These are phyloP conservation scores for Perizoma flavofasciatum DNA, from an alignment of 2,888 invertebrate species.

Conservation along the genomic window DNA sequence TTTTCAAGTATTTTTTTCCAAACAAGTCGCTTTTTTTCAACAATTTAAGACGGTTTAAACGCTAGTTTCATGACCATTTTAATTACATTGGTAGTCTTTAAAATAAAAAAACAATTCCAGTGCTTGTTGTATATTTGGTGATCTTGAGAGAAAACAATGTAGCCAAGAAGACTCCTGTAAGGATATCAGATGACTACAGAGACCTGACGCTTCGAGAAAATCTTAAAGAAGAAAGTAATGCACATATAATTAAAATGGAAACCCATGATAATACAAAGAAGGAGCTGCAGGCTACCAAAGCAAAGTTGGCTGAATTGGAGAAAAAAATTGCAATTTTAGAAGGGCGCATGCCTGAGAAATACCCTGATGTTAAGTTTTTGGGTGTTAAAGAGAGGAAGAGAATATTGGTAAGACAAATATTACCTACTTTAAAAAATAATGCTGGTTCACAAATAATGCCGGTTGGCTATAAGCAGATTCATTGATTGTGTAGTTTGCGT, in stretches of 20 bases:
- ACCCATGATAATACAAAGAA: conserved; percentile 60
- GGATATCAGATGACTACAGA: conserved; percentile 51
- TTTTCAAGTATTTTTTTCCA: no score
- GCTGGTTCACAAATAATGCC: no score
- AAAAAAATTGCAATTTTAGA: conserved; percentile 89
- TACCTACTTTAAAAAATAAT: no score
- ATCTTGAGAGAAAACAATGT: conserved; percentile 35
- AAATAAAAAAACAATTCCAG: conserved; percentile 54
- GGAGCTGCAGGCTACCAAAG: conserved; percentile 85
- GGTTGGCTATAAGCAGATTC: no score
- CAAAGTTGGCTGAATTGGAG: conserved; percentile 87
- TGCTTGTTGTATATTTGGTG: conserved; percentile 65
- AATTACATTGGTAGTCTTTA: neutral
- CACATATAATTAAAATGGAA: conserved; percentile 46
- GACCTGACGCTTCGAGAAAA: conserved; percentile 56
- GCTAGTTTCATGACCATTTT: no score
- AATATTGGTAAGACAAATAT: conserved; percentile 88
- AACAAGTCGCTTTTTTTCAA: no score
- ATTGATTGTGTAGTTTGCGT: no score
- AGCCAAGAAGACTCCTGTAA: conserved; percentile 50
- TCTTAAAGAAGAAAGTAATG: conserved; percentile 52
- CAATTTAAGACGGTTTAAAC: no score
- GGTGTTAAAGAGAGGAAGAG: conserved; percentile 96
- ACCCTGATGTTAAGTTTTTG: conserved; percentile 95
- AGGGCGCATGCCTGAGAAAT: conserved; percentile 90